Base-by-base conservation (phyloP, 2,113 vertebrate genomes). In the Cololabis saira region DNA sequence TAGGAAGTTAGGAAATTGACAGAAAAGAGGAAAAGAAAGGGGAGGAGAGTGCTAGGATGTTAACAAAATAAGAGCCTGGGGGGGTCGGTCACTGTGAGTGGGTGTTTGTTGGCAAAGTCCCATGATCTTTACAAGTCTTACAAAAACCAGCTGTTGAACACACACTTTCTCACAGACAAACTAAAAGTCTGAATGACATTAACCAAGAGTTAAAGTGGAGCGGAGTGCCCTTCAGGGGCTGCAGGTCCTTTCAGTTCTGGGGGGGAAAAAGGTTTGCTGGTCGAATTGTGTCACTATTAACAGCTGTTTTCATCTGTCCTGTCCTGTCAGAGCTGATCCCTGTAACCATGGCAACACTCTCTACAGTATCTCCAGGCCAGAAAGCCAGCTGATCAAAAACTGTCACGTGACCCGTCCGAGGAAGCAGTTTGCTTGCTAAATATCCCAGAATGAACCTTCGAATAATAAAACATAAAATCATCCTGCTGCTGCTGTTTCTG, bases 131-230 rank as follows among this genome's bases (percentile, higher is more conserved):
- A 42, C 48, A 54, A 54, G 22, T 41, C 70, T 79, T 66, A 81
- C 51, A 58, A 10, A 72, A 84, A 76, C n/a, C 82, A 84, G 67
- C 78, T 80, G 76, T 57, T 61, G 13, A 33, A 51, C 54, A 33
- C 52, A 64, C 43, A 60, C 16, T 41, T 53, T 41, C 43, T 6
- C 12, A 41, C 43, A 18, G 24, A 37, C 63, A 15, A 17, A 12
- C 37, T 33, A 14, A 13, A 27, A 63, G 18, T n/a, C 45, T 3
- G 12, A 33, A 17, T 4, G 30, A 30, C 3, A 30, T 30, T 30
- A 4, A 30, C 30, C 4, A 8, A 30, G 21, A 45, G 12, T 33
- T 18, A 27, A 57, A 54, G 13, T 44, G 24, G 53, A 54, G 9
- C 42, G 7, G 44, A 47, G 71, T 53, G 19, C 2, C 17, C 33